Evolutionary conservation across 2,888 invertebrate species (phyloP).

Genomic region (Drosophila acutilabella): DNA sequence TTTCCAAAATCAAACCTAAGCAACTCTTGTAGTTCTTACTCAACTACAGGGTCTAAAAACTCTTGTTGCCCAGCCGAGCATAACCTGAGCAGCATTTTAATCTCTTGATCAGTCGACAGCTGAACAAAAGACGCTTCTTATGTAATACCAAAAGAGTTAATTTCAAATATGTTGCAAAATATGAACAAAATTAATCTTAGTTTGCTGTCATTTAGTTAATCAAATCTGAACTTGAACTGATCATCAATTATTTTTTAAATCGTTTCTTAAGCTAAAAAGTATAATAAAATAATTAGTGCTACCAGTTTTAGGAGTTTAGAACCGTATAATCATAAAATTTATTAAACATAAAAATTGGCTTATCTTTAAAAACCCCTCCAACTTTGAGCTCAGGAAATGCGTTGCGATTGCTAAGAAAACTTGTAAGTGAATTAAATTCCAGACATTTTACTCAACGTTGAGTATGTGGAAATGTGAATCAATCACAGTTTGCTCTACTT

Average conservation of each 20-base stretch:
- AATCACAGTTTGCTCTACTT: neutral
- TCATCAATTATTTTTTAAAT: neutral
- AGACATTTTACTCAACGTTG: neutral
- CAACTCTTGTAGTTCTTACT: no score
- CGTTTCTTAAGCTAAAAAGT: no score
- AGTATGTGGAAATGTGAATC: neutral
- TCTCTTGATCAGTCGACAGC: slow-evolving; percentile 34
- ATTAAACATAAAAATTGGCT: no score
- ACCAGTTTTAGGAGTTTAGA: no score
- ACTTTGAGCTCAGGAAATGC: neutral
- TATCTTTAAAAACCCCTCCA: neutral
- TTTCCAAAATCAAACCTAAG: no score
- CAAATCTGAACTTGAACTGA: neutral
- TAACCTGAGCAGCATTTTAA: slow-evolving; percentile 58
- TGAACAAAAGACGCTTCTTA: slow-evolving; percentile 13
- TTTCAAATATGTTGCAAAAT: slow-evolving; percentile 8
- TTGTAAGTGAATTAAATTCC: neutral
- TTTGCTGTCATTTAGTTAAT: neutral
- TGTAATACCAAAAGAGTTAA: slow-evolving; percentile 6
- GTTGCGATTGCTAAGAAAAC: neutral
- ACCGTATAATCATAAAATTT: no score
- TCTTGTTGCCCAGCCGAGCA: slow-evolving; percentile 39
- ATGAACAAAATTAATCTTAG: neutral
- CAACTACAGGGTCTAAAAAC: slow-evolving; percentile 15
- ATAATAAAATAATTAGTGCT: no score